Percentiles rank a stretch among this genome's conserved stretches.
Evolutionary conservation across 1,140 invertebrate genomes (phyloP).

Genomic region (Aplysia californica): DNA sequence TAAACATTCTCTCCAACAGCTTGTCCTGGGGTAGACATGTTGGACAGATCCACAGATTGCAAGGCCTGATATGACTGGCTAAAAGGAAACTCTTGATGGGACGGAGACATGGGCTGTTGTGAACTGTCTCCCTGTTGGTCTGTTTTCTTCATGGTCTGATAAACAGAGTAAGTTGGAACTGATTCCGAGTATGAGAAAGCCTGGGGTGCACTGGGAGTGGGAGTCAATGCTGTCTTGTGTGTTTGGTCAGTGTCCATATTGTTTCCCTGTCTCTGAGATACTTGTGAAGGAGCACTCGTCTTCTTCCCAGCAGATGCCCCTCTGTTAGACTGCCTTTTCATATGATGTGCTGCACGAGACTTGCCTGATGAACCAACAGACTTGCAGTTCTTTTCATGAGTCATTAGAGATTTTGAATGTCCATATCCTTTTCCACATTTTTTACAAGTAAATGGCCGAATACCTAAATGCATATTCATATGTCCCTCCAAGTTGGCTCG

Average conservation of each 20-base stretch:
- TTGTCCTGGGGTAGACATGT: neutral
- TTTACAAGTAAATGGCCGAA: constrained; percentile 22
- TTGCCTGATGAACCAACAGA: neutral
- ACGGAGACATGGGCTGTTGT: too few species aligned
- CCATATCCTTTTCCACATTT: constrained; percentile 23
- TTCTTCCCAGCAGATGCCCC: neutral
- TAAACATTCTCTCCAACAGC: neutral
- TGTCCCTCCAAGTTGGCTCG: constrained; percentile 20
- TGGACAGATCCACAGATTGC: neutral
- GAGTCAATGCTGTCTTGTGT: neutral
- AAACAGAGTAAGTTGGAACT: neutral
- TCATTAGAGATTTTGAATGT: constrained; percentile 23
- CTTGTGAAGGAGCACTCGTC: neutral
- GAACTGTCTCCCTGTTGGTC: neutral
- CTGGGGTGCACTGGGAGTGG: neutral
- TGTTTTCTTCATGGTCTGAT: neutral
- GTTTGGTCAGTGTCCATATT: neutral
- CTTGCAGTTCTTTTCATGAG: constrained; percentile 21
- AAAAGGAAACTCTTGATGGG: neutral
- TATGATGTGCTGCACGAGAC: neutral
- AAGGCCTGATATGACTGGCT: constrained; percentile 10
- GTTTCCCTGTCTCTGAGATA: neutral
- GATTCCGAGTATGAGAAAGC: neutral
- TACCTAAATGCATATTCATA: constrained; percentile 27
- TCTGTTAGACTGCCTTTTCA: neutral